Conservation (phyloP, 2,113 vertebrate genomes). For the Macquaria ambigua region DNA sequence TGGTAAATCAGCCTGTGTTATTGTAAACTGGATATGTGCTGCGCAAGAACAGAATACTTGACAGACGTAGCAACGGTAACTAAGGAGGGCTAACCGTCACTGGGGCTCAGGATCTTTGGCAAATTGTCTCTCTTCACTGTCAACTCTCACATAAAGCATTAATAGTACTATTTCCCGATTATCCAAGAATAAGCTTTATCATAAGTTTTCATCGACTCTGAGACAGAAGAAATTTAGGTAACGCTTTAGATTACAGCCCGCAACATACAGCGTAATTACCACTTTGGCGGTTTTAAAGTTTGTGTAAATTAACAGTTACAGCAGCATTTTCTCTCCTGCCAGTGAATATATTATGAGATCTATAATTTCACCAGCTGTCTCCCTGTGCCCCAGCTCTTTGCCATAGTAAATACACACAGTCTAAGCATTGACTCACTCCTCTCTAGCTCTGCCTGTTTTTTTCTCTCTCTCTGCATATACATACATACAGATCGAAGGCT, state of each 20-base stretch:
- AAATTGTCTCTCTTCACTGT: not conserved
- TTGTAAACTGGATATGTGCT: too few relatives aligned
- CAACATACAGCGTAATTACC: too few relatives aligned
- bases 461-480: slow-evolving; percentile 2
- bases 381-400: slow-evolving; percentile 14
- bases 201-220: not conserved
- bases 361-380: slow-evolving; percentile 45
- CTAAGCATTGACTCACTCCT: slow-evolving; percentile 45
- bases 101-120: not conserved
- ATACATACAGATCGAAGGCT: slow-evolving; percentile 21
- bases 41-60: not conserved
- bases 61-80: not conserved
- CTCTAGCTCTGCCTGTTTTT: slow-evolving; percentile 7
- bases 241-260: too few relatives aligned
- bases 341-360: slow-evolving; percentile 34
- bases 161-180: not conserved
- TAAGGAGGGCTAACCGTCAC: too few relatives aligned
- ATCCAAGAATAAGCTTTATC: not conserved
- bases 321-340: slow-evolving; percentile 10
- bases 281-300: not conserved
- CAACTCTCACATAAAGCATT: not conserved
- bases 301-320: not conserved
- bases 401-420: slow-evolving; percentile 40
- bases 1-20: not conserved
- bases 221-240: not conserved